Base-by-base conservation (phyloP, 2,888 invertebrate genomes). In the Charanyca ferruginea region DNA sequence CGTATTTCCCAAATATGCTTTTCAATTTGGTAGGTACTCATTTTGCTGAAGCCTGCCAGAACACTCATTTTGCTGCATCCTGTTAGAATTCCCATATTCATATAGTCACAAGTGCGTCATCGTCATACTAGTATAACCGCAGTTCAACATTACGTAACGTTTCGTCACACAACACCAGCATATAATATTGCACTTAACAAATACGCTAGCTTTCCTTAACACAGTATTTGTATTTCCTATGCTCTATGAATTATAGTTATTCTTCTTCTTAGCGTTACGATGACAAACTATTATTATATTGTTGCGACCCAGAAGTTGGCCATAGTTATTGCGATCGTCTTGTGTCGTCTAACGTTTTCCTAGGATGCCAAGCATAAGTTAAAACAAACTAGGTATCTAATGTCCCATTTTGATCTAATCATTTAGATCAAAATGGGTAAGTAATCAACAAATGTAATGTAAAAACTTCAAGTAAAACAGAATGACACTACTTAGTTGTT, bases 101-200 rank as follows among this genome's bases (percentile, higher is more conserved):
- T 23, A 60, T 64, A 42, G 57, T 66, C 44, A 55, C 47, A 41
- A 68, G 20, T 77, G 64, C 69, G 77, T 77, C 75, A 73, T 53
- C 69, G 77, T 77, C 75, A 73, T 53, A 60, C 18, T 35, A 38
- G 38, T 38, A 38, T 2, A 62, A 61, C 60, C 47, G 47, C 64
- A 64, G 47, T 54, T 41, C 57, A 49, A 55, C 44, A 41, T 73
- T 77, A 64, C 45, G 57, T 64, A 61, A 75, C 32, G n/a, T 63
- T 20, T 35, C 42, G 47, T 48, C 58, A 44, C 58, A 66, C 42
- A 72, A 45, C 20, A 32, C 54, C 41, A 18, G n/a, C 38, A 38
- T 38, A 41, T 57, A 68, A 13, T 58, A 58, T 22, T 58, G 25
- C 41, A 70, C 44, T 58, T 60, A 35, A 67, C 18, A 51, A 23